Evolutionary conservation across 2,888 invertebrate genomes (phyloP), one percentile per base, ranked within the genome.

Genomic region (Ichneumoninae sp.): DNA sequence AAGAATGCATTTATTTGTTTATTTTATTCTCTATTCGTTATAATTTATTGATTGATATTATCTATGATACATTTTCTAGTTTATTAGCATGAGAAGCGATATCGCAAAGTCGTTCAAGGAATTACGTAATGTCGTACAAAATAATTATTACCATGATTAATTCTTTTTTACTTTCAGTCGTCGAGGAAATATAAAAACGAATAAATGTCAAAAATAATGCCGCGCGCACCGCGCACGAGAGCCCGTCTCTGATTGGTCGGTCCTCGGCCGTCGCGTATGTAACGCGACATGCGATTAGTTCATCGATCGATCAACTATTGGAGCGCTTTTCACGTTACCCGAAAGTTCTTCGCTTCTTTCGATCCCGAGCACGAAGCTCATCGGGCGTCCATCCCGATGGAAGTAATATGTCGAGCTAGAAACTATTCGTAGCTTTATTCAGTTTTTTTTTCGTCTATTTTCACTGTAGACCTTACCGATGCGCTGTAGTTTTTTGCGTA

Each of bases 101-200:
- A 90, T 91, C 91, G 88, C 91, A 92, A 91, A 92, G 92, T 91
- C 89, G 91, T 91, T 90, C 90, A 92, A 92, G 90, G 91, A 91
- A 91, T 92, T 89, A 89, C 87, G 88, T 88, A 89, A 84, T 90
- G 70, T 88, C 89, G 85, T 90, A 86, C 89, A 87, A 83, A 81
- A 47, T 47, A 4, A 47, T 47, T 16, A 33, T 33, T 7, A 33
- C 6, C 7, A 7, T 1, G 5, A 33, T 33, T 6, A 7, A 30
- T 30, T 33, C 7, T 10, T 40, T 40, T 10, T 40, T 10, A 10
- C 10, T 10, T 40, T 5, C 40, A 8, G 8, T 40, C 7, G 10
- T 6, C 10, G 40, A 40, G 10, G 10, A 8, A 40, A 7, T 33
- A 33, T 40, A 1, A 40, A 40, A 40, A 40, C 7, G 40, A 0